Evolutionary conservation across 2,888 invertebrate genomes (phyloP).

Genomic region (Melangyna quadrimaculata): DNA sequence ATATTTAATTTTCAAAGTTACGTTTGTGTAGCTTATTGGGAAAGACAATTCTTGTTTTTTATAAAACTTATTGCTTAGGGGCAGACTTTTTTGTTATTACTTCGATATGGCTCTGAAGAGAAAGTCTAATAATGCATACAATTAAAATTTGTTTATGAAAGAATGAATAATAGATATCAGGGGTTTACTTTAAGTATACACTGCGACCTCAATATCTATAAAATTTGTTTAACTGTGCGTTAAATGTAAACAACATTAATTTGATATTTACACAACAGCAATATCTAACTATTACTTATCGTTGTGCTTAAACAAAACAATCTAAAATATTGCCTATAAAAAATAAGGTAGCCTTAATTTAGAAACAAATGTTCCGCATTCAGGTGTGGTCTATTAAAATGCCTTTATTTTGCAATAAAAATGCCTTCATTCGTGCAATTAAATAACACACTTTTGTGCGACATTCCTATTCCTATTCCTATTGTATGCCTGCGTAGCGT

Average conservation of each 20-base stretch:
- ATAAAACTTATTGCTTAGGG: too few species aligned
- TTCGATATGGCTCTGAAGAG: neutral
- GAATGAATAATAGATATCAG: too few species aligned
- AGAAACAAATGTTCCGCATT: neutral
- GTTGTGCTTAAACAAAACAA: neutral
- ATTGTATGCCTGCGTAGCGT: neutral
- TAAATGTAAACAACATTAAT: neutral
- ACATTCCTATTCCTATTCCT: too few species aligned
- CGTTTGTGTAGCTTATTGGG: neutral
- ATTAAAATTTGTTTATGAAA: too few species aligned
- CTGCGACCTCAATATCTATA: too few species aligned
- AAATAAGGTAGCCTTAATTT: neutral
- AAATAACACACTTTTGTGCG: neutral
- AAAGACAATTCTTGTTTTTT: neutral
- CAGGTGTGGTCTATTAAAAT: slow-evolving; percentile 8
- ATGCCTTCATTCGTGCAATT: neutral
- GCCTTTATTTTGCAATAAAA: neutral
- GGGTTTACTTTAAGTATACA: too few species aligned
- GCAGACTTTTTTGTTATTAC: neutral
- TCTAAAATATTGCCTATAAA: neutral
- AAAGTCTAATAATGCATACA: neutral
- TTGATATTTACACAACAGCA: neutral
- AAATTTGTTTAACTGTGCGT: neutral
- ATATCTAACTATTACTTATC: neutral
- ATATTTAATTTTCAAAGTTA: neutral